These are phyloP conservation scores for Daboia siamensis DNA, from an alignment of 2,113 vertebrate genomes.

Conservation along the genomic window DNA sequence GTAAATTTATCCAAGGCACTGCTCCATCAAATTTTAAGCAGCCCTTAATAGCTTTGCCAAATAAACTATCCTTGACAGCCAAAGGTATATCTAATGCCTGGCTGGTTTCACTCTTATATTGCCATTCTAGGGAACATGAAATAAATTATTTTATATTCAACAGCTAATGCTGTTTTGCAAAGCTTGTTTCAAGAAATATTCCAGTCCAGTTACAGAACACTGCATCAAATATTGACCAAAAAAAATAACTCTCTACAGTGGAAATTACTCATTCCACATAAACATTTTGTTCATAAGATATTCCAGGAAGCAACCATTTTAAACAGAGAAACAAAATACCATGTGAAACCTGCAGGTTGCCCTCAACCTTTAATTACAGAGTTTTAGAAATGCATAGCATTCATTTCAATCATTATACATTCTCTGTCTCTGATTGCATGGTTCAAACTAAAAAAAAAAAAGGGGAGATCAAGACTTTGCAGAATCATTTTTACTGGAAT, in stretches of 20 bases:
- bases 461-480: neutral
- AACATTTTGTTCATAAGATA: neutral
- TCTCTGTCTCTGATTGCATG: neutral
- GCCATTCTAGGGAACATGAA: neutral
- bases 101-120: slow-evolving; percentile 28
- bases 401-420: neutral
- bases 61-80: slow-evolving; percentile 47
- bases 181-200: slow-evolving; percentile 3
- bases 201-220: neutral
- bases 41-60: slow-evolving; percentile 53
- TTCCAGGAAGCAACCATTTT: neutral
- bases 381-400: neutral
- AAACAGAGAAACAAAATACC: neutral
- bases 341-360: neutral
- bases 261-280: neutral
- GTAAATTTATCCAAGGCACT: slow-evolving; percentile 34
- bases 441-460: neutral
- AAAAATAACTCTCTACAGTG: neutral
- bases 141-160: slow-evolving; percentile 14
- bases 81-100: slow-evolving; percentile 32
- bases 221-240: neutral
- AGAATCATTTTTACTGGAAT: neutral
- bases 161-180: slow-evolving; percentile 21
- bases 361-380: neutral
- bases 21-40: slow-evolving; percentile 59